Evolutionary conservation across 2,888 invertebrate genomes (phyloP).

Genomic region (Abrostola triplasia): DNA sequence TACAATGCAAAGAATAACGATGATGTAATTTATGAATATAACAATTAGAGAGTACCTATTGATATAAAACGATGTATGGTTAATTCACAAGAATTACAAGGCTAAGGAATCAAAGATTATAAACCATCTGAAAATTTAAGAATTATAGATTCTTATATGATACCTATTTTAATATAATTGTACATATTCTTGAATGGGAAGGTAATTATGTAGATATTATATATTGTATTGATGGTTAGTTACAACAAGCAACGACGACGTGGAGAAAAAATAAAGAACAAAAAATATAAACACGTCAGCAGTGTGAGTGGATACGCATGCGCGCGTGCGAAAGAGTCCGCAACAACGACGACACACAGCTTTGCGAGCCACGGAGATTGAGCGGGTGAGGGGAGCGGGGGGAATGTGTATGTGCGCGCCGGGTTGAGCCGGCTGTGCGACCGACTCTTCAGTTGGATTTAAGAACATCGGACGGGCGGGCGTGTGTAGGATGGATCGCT

Average conservation of each 20-base stretch:
- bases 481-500: slow-evolving; percentile 88
- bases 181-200: slow-evolving; percentile 26
- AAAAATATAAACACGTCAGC: slow-evolving; percentile 88
- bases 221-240: slow-evolving; percentile 43
- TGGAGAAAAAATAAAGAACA: slow-evolving; percentile 74
- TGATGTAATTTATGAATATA: slow-evolving; percentile 18
- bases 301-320: slow-evolving; percentile 83
- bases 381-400: slow-evolving; percentile 60
- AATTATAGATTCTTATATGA: slow-evolving; percentile 18
- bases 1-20: neutral
- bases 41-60: slow-evolving; percentile 6
- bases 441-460: slow-evolving; percentile 85
- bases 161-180: no score
- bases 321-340: slow-evolving; percentile 78
- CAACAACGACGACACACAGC: slow-evolving; percentile 72
- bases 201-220: slow-evolving; percentile 29
- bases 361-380: slow-evolving; percentile 58
- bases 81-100: slow-evolving; percentile 13
- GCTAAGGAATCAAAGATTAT: slow-evolving; percentile 20
- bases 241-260: slow-evolving; percentile 51
- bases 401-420: slow-evolving; percentile 65
- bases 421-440: slow-evolving; percentile 70
- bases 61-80: slow-evolving; percentile 8
- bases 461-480: slow-evolving; percentile 88
- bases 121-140: slow-evolving; percentile 16